Evolutionary conservation across 2,797 vertebrate genomes (phyloP).

Genomic region (Sarcoramphus papa): DNA sequence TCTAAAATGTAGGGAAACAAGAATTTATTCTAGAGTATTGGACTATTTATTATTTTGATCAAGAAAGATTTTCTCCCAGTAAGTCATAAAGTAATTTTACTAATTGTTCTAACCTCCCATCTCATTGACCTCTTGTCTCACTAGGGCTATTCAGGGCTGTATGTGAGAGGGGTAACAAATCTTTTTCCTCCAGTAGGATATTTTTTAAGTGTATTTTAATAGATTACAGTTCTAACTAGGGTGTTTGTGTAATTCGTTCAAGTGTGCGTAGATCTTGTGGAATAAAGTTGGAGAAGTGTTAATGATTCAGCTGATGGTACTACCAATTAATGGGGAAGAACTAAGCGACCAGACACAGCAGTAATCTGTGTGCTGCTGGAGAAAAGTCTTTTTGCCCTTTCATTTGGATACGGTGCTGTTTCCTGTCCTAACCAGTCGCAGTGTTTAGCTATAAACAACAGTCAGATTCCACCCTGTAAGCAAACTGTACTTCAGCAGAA

Average conservation of each 20-base stretch:
- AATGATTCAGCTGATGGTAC: neutral
- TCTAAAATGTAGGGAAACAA: neutral
- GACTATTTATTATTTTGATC: neutral
- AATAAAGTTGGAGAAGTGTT: neutral
- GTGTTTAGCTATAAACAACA: conserved; percentile 28
- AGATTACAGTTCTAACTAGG: neutral
- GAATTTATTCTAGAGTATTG: neutral
- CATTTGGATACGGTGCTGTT: neutral
- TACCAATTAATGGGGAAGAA: neutral
- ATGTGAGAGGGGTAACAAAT: neutral
- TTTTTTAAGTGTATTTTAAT: neutral
- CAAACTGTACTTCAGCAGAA: neutral
- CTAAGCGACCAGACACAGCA: neutral
- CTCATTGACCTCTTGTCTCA: neutral
- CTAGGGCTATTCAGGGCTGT: neutral
- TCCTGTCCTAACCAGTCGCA: neutral
- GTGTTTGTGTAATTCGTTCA: neutral
- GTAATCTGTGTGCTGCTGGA: neutral
- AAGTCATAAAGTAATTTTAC: neutral
- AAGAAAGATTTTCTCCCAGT: neutral
- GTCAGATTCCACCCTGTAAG: neutral
- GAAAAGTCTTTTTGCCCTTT: neutral
- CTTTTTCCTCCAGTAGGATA: neutral
- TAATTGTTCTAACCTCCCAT: neutral
- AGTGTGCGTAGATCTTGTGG: neutral